Evolutionary conservation across 1,140 invertebrate genomes (phyloP).

Genomic region (Brachionus asplanchnoidis): DNA sequence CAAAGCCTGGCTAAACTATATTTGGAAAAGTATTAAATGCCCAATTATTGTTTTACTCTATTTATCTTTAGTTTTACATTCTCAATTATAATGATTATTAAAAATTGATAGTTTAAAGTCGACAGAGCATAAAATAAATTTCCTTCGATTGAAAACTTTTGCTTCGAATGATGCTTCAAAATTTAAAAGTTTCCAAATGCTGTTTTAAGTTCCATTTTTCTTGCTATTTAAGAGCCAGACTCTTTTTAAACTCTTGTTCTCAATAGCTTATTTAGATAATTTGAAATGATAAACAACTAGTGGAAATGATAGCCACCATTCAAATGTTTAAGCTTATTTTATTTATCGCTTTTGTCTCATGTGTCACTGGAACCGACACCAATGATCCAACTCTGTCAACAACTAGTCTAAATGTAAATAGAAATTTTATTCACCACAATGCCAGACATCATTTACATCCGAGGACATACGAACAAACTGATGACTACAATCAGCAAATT

Average conservation of each 20-base stretch:
- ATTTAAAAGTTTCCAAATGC: background rate
- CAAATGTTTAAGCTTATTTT: background rate
- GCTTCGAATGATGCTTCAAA: background rate
- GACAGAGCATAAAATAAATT: slow-evolving; percentile 36
- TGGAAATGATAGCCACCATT: background rate
- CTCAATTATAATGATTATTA: slow-evolving; percentile 18
- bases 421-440: slow-evolving; percentile 36
- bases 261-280: background rate
- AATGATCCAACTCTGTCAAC: background rate
- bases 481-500: slow-evolving; percentile 27
- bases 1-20: background rate
- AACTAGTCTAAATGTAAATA: slow-evolving; percentile 30
- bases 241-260: background rate
- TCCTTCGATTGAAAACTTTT: slow-evolving; percentile 19
- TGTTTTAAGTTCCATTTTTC: background rate
- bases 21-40: background rate
- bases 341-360: background rate
- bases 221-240: background rate
- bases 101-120: slow-evolving; percentile 33
- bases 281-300: background rate
- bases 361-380: background rate
- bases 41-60: slow-evolving; percentile 10
- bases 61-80: slow-evolving; percentile 2
- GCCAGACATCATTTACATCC: background rate
- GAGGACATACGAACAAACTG: background rate